These are phyloP conservation scores for Microtus ochrogaster DNA, from an alignment of 2,113 vertebrate species.

Conservation along the genomic window DNA sequence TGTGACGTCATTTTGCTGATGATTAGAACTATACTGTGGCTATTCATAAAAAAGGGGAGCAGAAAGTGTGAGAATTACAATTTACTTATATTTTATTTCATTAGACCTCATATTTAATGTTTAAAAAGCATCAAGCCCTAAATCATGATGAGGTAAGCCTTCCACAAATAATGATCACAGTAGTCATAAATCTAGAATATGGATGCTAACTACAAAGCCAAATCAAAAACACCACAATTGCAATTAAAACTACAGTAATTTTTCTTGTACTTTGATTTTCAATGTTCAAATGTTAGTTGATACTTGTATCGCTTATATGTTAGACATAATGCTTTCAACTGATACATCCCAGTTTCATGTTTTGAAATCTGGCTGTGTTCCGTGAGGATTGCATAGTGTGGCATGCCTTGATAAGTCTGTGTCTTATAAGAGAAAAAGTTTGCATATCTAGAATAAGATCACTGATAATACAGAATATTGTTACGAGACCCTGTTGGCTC, in stretches of 20 bases:
- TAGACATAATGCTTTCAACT: conserved; percentile 80
- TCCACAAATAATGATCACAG: conserved; percentile 85
- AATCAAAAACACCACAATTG: conserved; percentile 84
- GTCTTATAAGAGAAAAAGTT: conserved; percentile 67
- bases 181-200: conserved; percentile 83
- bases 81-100: conserved; percentile 84
- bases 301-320: conserved; percentile 82
- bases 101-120: conserved; percentile 63
- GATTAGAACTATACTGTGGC: neutral
- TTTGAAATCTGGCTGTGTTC: conserved; percentile 78
- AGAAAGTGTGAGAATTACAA: conserved; percentile 68
- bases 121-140: conserved; percentile 79
- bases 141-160: conserved; percentile 85
- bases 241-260: conserved; percentile 87
- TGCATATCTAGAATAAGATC: conserved; percentile 44
- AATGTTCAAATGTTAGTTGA: conserved; percentile 82
- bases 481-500: neutral
- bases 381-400: conserved; percentile 55
- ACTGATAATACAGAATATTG: conserved; percentile 71
- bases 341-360: conserved; percentile 65
- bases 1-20: neutral
- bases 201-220: conserved; percentile 85
- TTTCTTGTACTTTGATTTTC: conserved; percentile 82
- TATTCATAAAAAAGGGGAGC: conserved; percentile 32
- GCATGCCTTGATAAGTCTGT: conserved; percentile 29